Percentiles rank a stretch among this genome's conserved stretches.
Evolutionary conservation across 35 echinoderm and acorn worm species (phyloP).

Genomic region (Heliocidaris erythrogramma): DNA sequence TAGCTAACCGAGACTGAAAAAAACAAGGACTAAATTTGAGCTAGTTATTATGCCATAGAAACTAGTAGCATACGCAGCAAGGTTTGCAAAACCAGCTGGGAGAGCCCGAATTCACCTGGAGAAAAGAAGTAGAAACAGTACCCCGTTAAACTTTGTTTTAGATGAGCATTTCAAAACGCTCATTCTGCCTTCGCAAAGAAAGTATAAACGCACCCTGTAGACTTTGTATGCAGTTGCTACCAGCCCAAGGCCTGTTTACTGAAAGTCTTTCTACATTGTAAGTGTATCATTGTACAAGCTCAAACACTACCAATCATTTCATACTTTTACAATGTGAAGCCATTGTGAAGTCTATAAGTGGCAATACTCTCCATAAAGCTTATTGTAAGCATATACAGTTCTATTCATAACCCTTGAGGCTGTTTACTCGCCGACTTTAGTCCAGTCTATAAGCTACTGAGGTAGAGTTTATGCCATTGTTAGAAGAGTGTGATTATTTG

Average conservation of each 20-base stretch:
- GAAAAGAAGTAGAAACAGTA: no score
- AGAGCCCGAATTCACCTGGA: no score
- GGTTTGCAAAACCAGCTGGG: no score
- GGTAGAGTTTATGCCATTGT: background rate
- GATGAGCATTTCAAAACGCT: no score
- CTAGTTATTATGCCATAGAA: no score
- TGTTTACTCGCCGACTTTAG: background rate
- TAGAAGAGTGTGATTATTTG: background rate
- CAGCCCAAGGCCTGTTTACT: background rate
- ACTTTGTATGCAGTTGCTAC: background rate
- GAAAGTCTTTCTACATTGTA: background rate
- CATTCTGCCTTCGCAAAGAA: no score
- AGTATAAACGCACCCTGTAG: no score
- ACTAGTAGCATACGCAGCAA: no score
- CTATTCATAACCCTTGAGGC: conserved; percentile 28
- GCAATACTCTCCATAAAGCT: conserved; percentile 14
- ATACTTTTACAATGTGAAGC: background rate
- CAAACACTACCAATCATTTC: background rate
- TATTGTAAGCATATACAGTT: conserved; percentile 2
- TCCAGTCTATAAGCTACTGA: background rate
- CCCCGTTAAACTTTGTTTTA: no score
- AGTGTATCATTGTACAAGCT: conserved; percentile 4
- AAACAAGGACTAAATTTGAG: no score
- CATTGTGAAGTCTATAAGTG: background rate
- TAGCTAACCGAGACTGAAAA: no score